Base-by-base conservation (phyloP, 1,140 invertebrate species). In the Hypothenemus hampei region DNA sequence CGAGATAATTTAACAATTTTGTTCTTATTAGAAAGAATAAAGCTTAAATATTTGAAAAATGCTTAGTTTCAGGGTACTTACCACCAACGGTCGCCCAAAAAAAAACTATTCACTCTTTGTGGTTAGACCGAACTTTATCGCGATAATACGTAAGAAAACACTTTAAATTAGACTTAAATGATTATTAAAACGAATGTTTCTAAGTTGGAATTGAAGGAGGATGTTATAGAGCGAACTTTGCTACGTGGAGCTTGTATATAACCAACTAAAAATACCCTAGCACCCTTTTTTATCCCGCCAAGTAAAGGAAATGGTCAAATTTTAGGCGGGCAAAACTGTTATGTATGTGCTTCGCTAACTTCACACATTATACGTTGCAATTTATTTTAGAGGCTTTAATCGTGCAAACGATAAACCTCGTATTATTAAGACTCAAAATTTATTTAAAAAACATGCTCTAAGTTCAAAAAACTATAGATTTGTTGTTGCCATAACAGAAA, bases 231-330 rank as follows among this genome's bases (percentile, higher is more conserved):
- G 19, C 13, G 40, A 50, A 8, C 36, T 51, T 44, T 36, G 40
- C 46, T 51, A 57, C 55, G 55, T 57, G 48, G 55, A 50, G 47
- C 39, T 36, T 50, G 39, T 51, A 41, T 36, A 48, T 51, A 57
- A 57, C 47, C 47, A 40, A 57, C 46, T 57, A 51, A 57, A 57
- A 57, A 57, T 57, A 51, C 47, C 55, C 47, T 22, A 45, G 43
- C 55, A 57, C 55, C 55, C 55, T 57, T 50, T 51, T 43, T 45
- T 50, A 57, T 57, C 55, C 55, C 55, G 55, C 55, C 55, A 57
- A 57, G 48, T 50, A 23, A 18, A 50, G 48, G 37, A 50, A 49
- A 57, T 57, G 54, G 45, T 48, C 21, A 57, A 57, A 50, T 51
- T 57, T 57, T 57, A 51, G 31, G 55, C 55, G 55, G 47, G 55